phyloP scores from a whole-genome alignment of 1,140 invertebrate species.

The Brachionus paranguensis region DNA sequence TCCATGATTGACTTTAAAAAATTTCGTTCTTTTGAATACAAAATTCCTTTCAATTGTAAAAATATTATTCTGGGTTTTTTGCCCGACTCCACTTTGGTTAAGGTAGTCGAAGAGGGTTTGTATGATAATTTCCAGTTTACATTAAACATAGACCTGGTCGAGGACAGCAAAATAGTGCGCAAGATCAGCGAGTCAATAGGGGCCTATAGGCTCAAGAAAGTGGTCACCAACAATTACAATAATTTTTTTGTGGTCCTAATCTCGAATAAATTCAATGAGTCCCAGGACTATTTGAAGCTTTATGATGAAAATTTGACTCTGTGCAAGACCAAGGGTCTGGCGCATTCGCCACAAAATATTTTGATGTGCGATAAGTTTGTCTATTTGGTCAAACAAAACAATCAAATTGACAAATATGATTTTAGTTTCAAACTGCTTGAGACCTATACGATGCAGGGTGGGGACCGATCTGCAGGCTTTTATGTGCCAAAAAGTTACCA shows the following conservation, averaged over 20 bases:
- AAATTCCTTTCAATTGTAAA: slow-evolving; percentile 28
- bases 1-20: background rate
- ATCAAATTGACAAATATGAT: background rate
- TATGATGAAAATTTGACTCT: slow-evolving; percentile 15
- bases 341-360: background rate
- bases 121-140: slow-evolving; percentile 10
- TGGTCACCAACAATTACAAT: background rate
- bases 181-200: slow-evolving; percentile 14
- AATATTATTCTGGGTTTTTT: background rate
- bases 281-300: background rate
- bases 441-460: background rate
- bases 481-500: background rate
- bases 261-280: background rate
- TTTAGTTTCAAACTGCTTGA: background rate
- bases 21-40: background rate
- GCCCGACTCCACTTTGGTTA: background rate
- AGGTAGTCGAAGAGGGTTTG: background rate
- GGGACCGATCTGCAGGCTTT: background rate
- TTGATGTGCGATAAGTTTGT: background rate
- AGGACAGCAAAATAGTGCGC: background rate
- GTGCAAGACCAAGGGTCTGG: background rate
- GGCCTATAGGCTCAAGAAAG: background rate
- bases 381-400: background rate
- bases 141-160: background rate
- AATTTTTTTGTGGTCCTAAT: background rate